A percentile compares a stretch with the other conserved stretches of the same genome.
Evolutionary conservation across 2,888 invertebrate species (phyloP).

Genomic region (Ligdia adustata): DNA sequence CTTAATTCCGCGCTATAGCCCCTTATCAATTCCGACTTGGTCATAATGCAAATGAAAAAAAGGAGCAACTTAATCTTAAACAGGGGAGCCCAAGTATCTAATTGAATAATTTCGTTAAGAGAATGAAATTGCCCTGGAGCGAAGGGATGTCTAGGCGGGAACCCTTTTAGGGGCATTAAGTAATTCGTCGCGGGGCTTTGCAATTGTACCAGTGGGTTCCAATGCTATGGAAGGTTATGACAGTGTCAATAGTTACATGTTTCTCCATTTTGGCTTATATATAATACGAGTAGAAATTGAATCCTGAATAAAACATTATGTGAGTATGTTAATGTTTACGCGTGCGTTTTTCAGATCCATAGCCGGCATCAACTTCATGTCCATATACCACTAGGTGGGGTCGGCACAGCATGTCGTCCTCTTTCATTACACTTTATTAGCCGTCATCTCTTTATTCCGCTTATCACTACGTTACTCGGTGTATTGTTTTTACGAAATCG

Average conservation of each 20-base stretch:
- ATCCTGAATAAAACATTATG: no score
- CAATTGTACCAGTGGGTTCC: conserved; percentile 29
- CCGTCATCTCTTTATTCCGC: no score
- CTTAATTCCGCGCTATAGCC: conserved; percentile 35
- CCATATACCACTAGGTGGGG: no score
- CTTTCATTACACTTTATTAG: no score
- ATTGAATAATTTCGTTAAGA: conserved; percentile 73
- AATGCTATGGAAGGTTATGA: conserved; percentile 6
- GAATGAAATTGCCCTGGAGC: conserved; percentile 54
- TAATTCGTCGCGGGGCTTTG: conserved; percentile 45
- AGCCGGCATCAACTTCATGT: no score
- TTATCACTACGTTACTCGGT: no score
- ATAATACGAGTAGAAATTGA: no score
- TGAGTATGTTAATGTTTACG: no score
- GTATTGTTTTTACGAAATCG: no score
- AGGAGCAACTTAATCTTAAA: conserved; percentile 61
- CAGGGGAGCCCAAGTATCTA: conserved; percentile 60
- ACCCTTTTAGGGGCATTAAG: conserved; percentile 57
- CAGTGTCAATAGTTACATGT: conserved; percentile 7
- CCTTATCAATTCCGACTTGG: conserved; percentile 49
- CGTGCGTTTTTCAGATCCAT: no score
- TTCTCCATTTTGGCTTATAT: no score
- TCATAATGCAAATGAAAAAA: conserved; percentile 65
- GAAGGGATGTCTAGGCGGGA: conserved; percentile 35
- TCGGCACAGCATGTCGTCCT: no score